A percentile compares a stretch with the other conserved stretches of the same genome.
phyloP scores from a whole-genome alignment of 2,113 vertebrate species.

The Lasiurus borealis region DNA sequence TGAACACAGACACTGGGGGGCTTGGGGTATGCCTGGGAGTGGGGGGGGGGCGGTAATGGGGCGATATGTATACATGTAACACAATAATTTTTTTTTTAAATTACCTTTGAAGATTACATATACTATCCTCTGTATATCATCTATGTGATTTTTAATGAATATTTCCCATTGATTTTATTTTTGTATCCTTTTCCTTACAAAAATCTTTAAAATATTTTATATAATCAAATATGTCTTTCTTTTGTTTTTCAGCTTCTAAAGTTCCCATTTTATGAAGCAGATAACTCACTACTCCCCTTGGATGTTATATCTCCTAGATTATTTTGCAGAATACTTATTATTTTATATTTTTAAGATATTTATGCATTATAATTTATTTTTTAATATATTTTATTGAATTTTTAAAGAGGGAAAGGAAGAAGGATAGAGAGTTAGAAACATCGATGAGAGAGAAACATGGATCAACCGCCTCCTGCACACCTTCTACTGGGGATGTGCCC shows the following conservation, averaged over 20 bases:
- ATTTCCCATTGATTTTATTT: not conserved
- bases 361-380: constrained; percentile 35
- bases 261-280: not conserved
- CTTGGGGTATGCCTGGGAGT: too few relatives aligned
- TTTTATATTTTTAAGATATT: constrained; percentile 28
- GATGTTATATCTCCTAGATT: not conserved
- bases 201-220: not conserved
- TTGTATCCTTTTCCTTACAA: not conserved
- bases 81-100: too few relatives aligned
- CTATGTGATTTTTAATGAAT: not conserved
- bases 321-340: constrained; percentile 8
- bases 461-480: too few relatives aligned
- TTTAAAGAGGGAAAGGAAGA: too few relatives aligned
- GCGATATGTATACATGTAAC: too few relatives aligned
- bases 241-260: not conserved
- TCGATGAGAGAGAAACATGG: too few relatives aligned
- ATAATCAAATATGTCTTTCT: not conserved
- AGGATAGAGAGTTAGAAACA: too few relatives aligned
- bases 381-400: too few relatives aligned
- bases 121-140: not conserved
- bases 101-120: not conserved
- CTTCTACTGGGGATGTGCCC: too few relatives aligned
- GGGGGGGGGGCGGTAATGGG: too few relatives aligned
- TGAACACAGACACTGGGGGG: too few relatives aligned
- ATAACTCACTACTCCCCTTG: not conserved